Evolutionary conservation across 2,113 vertebrate genomes (phyloP).

Genomic region (Semicossyphus pulcher): DNA sequence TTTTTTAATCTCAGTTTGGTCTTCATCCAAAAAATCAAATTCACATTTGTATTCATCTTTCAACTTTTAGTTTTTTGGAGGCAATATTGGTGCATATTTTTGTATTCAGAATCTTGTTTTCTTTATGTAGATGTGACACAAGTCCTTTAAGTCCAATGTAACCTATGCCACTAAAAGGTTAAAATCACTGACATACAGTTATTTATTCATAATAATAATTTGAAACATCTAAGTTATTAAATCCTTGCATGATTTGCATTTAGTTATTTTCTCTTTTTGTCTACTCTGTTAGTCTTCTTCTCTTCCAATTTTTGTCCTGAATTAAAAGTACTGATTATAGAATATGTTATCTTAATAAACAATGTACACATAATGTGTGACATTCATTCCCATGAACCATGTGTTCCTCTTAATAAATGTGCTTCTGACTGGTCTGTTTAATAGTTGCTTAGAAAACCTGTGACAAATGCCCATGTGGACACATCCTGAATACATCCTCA

Average conservation of each 20-base stretch:
- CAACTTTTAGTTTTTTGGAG: not conserved
- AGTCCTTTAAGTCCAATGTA: too few species aligned
- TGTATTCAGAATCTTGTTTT: too few species aligned
- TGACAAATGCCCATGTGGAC: not conserved
- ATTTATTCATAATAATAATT: too few species aligned
- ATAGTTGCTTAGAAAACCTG: not conserved
- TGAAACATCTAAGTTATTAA: too few species aligned
- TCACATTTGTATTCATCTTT: not conserved
- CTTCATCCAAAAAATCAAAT: not conserved
- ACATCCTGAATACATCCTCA: conserved; percentile 9
- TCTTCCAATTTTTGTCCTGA: not conserved
- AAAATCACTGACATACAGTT: too few species aligned
- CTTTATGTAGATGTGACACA: too few species aligned
- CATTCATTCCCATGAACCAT: not conserved
- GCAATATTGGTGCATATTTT: too few species aligned
- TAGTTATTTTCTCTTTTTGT: too few species aligned
- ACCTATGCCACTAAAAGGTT: too few species aligned
- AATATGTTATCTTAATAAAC: not conserved
- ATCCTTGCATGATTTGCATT: too few species aligned
- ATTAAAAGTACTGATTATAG: too few species aligned
- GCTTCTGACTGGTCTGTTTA: not conserved
- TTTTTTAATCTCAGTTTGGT: not conserved
- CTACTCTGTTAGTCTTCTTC: not conserved
- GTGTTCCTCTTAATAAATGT: not conserved
- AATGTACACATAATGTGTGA: too few species aligned